Base-by-base conservation (phyloP, 2,113 vertebrate genomes). In the Boleophthalmus pectinirostris region DNA sequence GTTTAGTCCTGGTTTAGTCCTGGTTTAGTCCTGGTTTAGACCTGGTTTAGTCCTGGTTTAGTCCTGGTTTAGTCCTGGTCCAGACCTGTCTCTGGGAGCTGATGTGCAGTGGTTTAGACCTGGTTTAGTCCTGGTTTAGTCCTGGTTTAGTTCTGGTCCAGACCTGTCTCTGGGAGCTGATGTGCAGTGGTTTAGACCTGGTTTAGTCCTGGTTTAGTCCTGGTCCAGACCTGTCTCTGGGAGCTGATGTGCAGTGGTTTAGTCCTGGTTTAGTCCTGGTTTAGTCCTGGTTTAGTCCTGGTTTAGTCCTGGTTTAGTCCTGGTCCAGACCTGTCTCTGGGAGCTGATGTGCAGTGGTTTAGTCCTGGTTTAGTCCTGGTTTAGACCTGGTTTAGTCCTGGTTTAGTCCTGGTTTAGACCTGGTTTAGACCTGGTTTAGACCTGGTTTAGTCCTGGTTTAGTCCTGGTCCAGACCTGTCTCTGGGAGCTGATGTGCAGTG, bases 301-400 rank as follows among this genome's bases (percentile, higher is more conserved):
- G n/a, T n/a, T n/a, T 7, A 12, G 0, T 96, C 97, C 96, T 96
- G 93, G 89, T 93, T 95, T 3, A n/a, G 18, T 9, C 20, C 38
- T 11, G 15, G 45, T 64, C 12, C 3, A 38, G 0, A 98, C 98
- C 96, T 96, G 93, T 90, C 93, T 95, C 81, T 94, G 93, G 87
- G 83, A 92, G 73, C 87, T 93, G 82, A 99, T 96, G 16, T 96
- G 96, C 11, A 79, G 76, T 18, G 93, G n/a, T n/a, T n/a, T 7
- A 12, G 0, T 96, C 97, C 96, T 96, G 93, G 89, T 93, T 95
- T 3, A n/a, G 18, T 9, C 20, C 38, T 11, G 15, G 45, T 64
- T 10, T 2, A 38, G 0, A 98, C 98, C 96, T 96, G 93, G n/a
- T n/a, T n/a, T 7, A 12, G 0, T 96, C 97, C 96, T 96, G 93